A percentile compares a stretch with the other conserved stretches of the same genome.
Conservation (phyloP, 2,888 invertebrate species). For the Eulithis prunata region DNA sequence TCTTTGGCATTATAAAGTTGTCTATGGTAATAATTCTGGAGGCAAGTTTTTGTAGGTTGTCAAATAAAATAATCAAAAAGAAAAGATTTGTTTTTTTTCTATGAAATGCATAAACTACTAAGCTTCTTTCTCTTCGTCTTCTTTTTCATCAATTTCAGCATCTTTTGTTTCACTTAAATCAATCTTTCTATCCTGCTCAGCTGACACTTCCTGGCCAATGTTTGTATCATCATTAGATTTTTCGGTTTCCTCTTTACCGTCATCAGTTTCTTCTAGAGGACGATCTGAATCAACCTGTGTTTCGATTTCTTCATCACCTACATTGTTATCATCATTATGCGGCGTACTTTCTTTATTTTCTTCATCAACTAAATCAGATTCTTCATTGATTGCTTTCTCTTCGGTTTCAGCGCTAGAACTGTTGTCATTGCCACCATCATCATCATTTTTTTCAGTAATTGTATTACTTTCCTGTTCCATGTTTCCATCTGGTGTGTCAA, state of each 20-base stretch:
- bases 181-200: not conserved
- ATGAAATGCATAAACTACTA: no score
- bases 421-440: not conserved
- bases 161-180: no score
- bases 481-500: slow-evolving; percentile 1
- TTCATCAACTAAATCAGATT: not conserved
- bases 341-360: not conserved
- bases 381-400: not conserved
- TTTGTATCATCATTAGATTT: not conserved
- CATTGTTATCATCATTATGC: not conserved
- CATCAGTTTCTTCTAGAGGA: not conserved
- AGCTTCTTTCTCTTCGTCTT: no score
- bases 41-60: no score
- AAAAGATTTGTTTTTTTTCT: no score
- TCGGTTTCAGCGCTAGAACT: not conserved
- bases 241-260: not conserved
- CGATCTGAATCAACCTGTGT: not conserved
- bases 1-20: no score
- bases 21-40: no score
- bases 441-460: not conserved
- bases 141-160: no score
- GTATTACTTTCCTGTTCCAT: slow-evolving; percentile 1
- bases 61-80: no score
- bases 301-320: slow-evolving; percentile 9
- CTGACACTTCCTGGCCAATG: not conserved